Conservation (phyloP, 2,797 vertebrate genomes). For the Lindbergichthys nudifrons region DNA sequence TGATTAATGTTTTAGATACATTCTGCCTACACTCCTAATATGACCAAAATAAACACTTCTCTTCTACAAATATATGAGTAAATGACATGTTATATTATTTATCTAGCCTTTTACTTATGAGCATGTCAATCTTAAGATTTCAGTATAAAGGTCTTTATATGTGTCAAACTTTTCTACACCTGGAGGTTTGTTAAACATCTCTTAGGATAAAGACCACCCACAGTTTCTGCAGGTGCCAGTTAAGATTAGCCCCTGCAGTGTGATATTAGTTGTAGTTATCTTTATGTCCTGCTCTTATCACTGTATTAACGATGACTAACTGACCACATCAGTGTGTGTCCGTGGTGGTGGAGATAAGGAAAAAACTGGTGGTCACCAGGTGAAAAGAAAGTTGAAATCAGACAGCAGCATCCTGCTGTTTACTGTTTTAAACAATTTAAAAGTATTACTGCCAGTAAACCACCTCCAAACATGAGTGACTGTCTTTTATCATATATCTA, state of each 20-base stretch:
- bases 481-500: background rate
- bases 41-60: background rate
- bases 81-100: background rate
- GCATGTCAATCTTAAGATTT: background rate
- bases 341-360: conserved; percentile 12
- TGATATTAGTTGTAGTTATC: conserved; percentile 34
- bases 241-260: conserved; percentile 4
- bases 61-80: background rate
- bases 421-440: background rate
- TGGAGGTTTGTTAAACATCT: background rate
- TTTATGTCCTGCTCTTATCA: conserved; percentile 51
- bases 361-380: conserved; percentile 2
- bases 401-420: background rate
- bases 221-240: conserved; percentile 24
- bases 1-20: background rate
- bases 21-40: background rate
- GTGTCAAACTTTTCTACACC: background rate
- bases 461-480: background rate
- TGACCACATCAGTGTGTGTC: conserved; percentile 3
- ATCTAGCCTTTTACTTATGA: background rate
- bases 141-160: background rate
- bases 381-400: conserved; percentile 11
- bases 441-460: background rate
- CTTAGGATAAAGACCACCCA: conserved; percentile 6
- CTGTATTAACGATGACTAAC: conserved; percentile 36